These are phyloP conservation scores for Bubo bubo DNA, from an alignment of 2,113 vertebrate genomes.

Conservation along the genomic window DNA sequence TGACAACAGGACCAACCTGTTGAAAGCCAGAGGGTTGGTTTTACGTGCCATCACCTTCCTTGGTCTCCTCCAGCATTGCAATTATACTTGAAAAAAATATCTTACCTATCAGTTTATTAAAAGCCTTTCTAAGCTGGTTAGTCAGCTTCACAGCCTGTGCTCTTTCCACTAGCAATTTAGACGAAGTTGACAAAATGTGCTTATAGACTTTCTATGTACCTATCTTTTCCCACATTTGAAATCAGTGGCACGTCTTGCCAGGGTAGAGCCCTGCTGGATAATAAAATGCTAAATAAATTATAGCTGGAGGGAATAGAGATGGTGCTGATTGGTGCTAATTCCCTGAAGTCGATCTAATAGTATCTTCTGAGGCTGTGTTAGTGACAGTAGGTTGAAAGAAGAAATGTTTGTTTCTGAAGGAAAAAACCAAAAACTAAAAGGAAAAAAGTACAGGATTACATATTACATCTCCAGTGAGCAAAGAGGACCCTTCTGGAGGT, in stretches of 20 bases:
- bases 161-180: background rate
- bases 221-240: background rate
- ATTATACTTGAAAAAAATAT: background rate
- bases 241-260: background rate
- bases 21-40: background rate
- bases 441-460: background rate
- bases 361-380: background rate
- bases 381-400: background rate
- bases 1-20: background rate
- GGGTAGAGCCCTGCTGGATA: background rate
- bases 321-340: conserved; percentile 21
- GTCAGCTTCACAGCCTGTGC: background rate
- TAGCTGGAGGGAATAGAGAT: background rate
- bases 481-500: background rate
- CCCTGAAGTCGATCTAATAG: background rate
- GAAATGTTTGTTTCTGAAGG: conserved; percentile 22
- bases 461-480: background rate
- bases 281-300: conserved; percentile 40
- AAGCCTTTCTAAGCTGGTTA: background rate
- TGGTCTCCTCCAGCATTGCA: background rate
- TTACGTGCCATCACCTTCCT: background rate
- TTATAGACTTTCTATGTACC: background rate
- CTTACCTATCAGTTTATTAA: background rate
- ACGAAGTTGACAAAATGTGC: background rate
- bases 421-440: background rate